Evolutionary conservation across 2,113 vertebrate species (phyloP).

Genomic region (Paradoxurus hermaphroditus): DNA sequence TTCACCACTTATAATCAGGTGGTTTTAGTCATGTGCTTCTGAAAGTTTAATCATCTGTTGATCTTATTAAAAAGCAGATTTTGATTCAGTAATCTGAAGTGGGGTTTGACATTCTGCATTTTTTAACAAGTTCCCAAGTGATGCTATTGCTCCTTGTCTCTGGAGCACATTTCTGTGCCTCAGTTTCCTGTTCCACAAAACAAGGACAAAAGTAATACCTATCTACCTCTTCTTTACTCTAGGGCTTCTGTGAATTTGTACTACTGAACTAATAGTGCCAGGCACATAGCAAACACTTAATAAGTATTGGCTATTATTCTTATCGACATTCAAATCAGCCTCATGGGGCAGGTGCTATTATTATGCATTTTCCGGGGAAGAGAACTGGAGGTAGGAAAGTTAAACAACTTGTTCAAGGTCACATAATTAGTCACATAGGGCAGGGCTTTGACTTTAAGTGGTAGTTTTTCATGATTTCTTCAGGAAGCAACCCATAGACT

Average conservation of each 20-base stretch:
- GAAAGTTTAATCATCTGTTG: background rate
- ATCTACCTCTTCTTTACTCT: background rate
- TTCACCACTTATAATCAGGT: background rate
- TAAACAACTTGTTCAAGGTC: background rate
- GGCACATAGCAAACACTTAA: background rate
- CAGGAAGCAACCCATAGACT: background rate
- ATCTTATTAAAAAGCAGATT: background rate
- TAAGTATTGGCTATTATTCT: background rate
- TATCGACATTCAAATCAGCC: background rate
- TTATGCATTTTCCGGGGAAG: background rate
- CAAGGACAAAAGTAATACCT: background rate
- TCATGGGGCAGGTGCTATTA: background rate
- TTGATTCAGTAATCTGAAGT: background rate
- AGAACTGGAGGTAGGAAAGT: background rate
- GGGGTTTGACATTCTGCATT: background rate
- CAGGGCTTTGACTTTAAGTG: background rate
- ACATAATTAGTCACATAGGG: background rate
- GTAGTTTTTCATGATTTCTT: background rate
- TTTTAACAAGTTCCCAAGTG: background rate
- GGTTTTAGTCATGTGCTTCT: background rate
- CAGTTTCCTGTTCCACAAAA: background rate
- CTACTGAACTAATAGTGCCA: background rate
- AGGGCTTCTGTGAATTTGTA: background rate
- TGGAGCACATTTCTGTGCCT: background rate
- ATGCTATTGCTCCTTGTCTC: background rate